Percentiles rank a stretch among this genome's conserved stretches.
Evolutionary conservation across 1,140 invertebrate species (phyloP).

Genomic region (Drosophila orena): DNA sequence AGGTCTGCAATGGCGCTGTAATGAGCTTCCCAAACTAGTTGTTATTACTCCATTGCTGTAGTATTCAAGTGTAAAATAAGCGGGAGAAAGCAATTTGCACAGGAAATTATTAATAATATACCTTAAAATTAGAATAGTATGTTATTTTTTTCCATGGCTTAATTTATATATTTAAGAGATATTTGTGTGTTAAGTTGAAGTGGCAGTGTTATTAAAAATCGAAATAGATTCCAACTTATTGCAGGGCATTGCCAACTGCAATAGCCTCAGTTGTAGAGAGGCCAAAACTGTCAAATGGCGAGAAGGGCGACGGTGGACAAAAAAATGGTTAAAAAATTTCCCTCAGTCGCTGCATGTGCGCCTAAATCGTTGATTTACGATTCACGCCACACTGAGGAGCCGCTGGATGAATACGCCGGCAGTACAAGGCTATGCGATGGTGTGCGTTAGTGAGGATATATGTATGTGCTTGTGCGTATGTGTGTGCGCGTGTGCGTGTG

Average conservation of each 20-base stretch:
- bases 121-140: too few relatives aligned
- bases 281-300: slow-evolving; percentile 66
- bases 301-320: slow-evolving; percentile 12
- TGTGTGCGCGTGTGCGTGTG: slow-evolving; percentile 17
- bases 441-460: neutral
- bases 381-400: slow-evolving; percentile 81
- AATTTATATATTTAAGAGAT: neutral
- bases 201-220: neutral
- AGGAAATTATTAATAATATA: too few relatives aligned
- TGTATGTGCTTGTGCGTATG: neutral
- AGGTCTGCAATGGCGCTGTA: neutral
- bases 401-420: slow-evolving; percentile 62
- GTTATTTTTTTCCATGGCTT: too few relatives aligned
- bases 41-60: too few relatives aligned
- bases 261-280: slow-evolving; percentile 8
- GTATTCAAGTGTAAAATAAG: too few relatives aligned
- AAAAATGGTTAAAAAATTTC: slow-evolving; percentile 58
- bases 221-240: neutral
- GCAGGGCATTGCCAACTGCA: slow-evolving; percentile 37
- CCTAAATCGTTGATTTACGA: slow-evolving; percentile 83
- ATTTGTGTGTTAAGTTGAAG: neutral
- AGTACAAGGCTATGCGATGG: slow-evolving; percentile 9
- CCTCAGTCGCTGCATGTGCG: slow-evolving; percentile 73
- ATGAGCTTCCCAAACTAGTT: slow-evolving; percentile 2
- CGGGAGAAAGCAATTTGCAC: too few relatives aligned